phyloP scores from a whole-genome alignment of 2,113 vertebrate genomes.

The Pholis gunnellus region DNA sequence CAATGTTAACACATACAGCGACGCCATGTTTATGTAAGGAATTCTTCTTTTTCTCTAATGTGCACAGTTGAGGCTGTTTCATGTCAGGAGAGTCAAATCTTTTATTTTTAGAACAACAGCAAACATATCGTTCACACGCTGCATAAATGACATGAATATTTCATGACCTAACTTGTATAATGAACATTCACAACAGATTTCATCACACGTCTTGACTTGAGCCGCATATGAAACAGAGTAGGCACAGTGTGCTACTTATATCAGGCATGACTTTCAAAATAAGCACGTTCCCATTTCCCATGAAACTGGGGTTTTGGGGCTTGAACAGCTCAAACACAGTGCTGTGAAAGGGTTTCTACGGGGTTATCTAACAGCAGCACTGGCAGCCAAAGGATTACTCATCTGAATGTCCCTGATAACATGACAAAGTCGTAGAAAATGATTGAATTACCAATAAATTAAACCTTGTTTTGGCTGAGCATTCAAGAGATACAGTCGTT shows the following conservation, averaged over 20 bases:
- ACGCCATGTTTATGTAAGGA: slow-evolving; percentile 38
- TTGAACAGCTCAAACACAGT: slow-evolving; percentile 11
- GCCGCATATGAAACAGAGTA: slow-evolving; percentile 23
- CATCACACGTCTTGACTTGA: slow-evolving; percentile 10
- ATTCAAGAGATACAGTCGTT: slow-evolving; percentile 9
- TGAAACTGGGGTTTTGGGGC: slow-evolving; percentile 28
- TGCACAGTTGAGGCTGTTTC: slow-evolving; percentile 28
- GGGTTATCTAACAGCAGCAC: slow-evolving; percentile 41
- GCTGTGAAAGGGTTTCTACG: slow-evolving; percentile 13
- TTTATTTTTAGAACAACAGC: slow-evolving; percentile 26
- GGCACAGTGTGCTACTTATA: slow-evolving; percentile 2
- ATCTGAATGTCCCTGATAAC: slow-evolving; percentile 37
- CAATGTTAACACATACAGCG: slow-evolving; percentile 13
- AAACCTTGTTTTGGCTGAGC: slow-evolving; percentile 15
- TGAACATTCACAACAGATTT: slow-evolving; percentile 34
- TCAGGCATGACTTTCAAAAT: slow-evolving; percentile 39
- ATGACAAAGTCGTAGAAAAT: slow-evolving; percentile 8
- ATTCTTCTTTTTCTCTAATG: slow-evolving; percentile 34
- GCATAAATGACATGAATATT: slow-evolving; percentile 64
- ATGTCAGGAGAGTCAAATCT: slow-evolving; percentile 3
- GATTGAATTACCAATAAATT: slow-evolving; percentile 23
- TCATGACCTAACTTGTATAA: slow-evolving; percentile 53
- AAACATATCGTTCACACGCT: slow-evolving; percentile 30
- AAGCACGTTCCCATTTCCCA: slow-evolving; percentile 46
- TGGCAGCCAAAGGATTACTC: slow-evolving; percentile 49